Percentiles rank a stretch among this genome's conserved stretches.
Evolutionary conservation across 2,113 vertebrate species (phyloP).

Genomic region (Pelmatolapia mariae): DNA sequence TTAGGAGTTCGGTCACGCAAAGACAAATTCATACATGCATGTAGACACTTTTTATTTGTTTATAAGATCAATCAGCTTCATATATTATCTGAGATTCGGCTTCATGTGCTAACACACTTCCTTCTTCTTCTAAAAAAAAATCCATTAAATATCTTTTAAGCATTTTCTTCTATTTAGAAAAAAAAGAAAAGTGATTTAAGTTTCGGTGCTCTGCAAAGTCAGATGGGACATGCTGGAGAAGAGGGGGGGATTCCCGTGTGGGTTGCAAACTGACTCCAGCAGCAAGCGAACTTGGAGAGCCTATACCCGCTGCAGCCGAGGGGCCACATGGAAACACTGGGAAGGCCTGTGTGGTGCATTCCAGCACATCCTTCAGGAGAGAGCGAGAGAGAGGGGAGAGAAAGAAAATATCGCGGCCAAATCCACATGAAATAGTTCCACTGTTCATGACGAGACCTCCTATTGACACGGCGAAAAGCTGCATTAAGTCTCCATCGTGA

Average conservation of each 20-base stretch:
- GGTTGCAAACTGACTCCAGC: slow-evolving; percentile 85
- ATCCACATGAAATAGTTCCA: slow-evolving; percentile 86
- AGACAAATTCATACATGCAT: slow-evolving; percentile 12
- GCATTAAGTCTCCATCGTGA: slow-evolving; percentile 57
- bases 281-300: slow-evolving; percentile 71
- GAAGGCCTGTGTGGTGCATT: slow-evolving; percentile 81
- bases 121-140: background rate
- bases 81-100: slow-evolving; percentile 1
- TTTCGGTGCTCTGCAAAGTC: slow-evolving; percentile 8
- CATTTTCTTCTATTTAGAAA: background rate
- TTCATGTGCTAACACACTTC: background rate
- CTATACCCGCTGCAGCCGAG: slow-evolving; percentile 61
- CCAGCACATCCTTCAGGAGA: slow-evolving; percentile 90
- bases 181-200: background rate
- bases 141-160: background rate
- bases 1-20: slow-evolving; percentile 29
- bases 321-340: slow-evolving; percentile 93
- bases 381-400: slow-evolving; percentile 54
- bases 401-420: slow-evolving; percentile 77
- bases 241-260: slow-evolving; percentile 77
- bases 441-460: slow-evolving; percentile 85
- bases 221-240: slow-evolving; percentile 23
- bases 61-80: slow-evolving; percentile 23
- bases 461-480: slow-evolving; percentile 73
- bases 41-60: background rate